Evolutionary conservation across 2,113 vertebrate genomes (phyloP).

Genomic region (Tragelaphus imberbis): DNA sequence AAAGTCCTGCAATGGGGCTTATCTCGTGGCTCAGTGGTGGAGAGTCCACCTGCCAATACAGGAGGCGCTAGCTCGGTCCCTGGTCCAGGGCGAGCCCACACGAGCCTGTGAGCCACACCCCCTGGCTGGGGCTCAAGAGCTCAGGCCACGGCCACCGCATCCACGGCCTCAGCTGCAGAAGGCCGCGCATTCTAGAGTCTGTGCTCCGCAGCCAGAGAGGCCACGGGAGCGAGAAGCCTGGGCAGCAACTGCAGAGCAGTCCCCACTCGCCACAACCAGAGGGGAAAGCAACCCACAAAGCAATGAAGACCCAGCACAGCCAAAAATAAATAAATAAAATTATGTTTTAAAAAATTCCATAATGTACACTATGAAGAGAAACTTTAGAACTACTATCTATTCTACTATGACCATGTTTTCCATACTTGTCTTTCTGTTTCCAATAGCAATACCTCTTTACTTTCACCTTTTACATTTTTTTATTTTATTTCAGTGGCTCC

Average conservation of each 20-base stretch:
- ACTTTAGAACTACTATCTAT: background rate
- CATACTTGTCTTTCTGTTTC: background rate
- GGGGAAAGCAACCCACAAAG: background rate
- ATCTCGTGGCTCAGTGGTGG: background rate
- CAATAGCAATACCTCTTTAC: background rate
- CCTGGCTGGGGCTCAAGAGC: background rate
- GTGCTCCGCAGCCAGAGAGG: background rate
- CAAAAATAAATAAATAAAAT: background rate
- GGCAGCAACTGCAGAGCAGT: background rate
- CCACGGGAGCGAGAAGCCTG: background rate
- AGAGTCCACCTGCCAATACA: background rate
- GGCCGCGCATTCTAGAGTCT: background rate
- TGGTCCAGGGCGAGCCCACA: background rate
- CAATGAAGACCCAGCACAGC: background rate
- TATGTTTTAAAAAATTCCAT: background rate
- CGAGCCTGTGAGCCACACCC: background rate
- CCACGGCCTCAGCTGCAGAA: background rate
- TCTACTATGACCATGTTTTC: background rate
- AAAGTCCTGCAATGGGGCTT: background rate
- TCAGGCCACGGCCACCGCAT: background rate
- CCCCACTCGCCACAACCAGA: background rate
- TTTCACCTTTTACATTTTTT: background rate
- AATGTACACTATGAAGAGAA: background rate
- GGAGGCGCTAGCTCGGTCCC: accelerated
- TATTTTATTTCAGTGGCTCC: background rate